Evolutionary conservation across 1,140 invertebrate species (phyloP), one percentile per base, ranked within the genome.

Genomic region (Achatina immaculata): DNA sequence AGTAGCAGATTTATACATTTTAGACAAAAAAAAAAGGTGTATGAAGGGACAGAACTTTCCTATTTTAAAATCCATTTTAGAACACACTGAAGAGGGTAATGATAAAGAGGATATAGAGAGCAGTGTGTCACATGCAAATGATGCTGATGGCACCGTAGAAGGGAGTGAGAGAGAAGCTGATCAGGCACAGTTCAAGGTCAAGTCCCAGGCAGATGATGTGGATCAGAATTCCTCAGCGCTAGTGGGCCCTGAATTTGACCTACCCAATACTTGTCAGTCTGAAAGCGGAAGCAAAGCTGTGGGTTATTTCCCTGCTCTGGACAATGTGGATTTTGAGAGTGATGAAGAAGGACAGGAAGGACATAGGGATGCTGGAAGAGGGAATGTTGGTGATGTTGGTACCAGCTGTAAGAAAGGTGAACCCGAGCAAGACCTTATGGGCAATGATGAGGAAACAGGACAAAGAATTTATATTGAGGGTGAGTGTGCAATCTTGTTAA

Each of bases 331-430:
- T 36, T 40, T 76, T 16, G 74, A 76, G 55, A 76, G 31, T 11
- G 74, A 76, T 65, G 74, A 76, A 21, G 74, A 76, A 55, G 74
- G 74, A 7, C 51, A 62, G 2, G 48, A 76, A 36, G 55, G 16
- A 16, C 28, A 74, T 0, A 74, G n/a, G 21, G 43, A 74, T 51
- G 38, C 24, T 43, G 69, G 7, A 1, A 43, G 31, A 16, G 69
- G 31, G 43, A 24, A 68, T 3, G 7, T 68, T 7, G 11, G 65
- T 34, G 65, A 68, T 68, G 65, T 21, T 36, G 65, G 7, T 11
- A 34, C 1, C 16, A 9, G 4, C 1, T 1, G 1, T 9, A 68
- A 34, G 11, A 68, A 34, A 36, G 65, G n/a, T 14, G 28, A 68
- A 24, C 1, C 19, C 16, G 65, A 68, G 65, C 24, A 68, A 40